Conservation (phyloP, 92 coral and sea anemone species). For the Heteractis magnifica region DNA sequence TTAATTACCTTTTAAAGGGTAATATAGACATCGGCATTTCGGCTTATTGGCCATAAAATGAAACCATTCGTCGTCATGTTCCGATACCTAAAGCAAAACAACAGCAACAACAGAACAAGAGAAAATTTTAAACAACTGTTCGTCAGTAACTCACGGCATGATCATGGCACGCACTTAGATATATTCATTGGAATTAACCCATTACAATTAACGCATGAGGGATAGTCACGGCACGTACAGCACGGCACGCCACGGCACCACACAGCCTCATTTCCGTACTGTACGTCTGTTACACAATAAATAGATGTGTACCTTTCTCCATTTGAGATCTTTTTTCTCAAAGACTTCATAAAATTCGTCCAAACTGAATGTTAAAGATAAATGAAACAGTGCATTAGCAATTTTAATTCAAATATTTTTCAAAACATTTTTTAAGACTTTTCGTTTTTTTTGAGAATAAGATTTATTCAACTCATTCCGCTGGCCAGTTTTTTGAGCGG, state of each 20-base stretch:
- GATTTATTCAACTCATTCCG: constrained; percentile 1
- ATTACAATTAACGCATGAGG: too few species aligned
- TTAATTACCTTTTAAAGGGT: constrained; percentile 52
- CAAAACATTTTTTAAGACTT: too few species aligned
- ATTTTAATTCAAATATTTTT: too few species aligned
- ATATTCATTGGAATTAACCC: too few species aligned
- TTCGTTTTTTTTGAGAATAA: too few species aligned
- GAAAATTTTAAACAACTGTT: too few species aligned
- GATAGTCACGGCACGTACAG: too few species aligned
- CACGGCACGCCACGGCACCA: too few species aligned
- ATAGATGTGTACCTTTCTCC: constrained; percentile 68
- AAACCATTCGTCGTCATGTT: constrained; percentile 67
- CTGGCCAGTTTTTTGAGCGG: too few species aligned
- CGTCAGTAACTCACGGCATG: not conserved
- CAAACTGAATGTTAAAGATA: constrained; percentile 39
- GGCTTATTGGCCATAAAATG: constrained; percentile 30
- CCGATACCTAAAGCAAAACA: constrained; percentile 46
- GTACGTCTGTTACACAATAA: not conserved
- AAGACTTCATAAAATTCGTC: constrained; percentile 78
- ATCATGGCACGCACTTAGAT: too few species aligned
- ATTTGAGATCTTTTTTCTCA: constrained; percentile 73
- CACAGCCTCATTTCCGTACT: not conserved
- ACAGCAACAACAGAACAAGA: not conserved
- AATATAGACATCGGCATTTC: constrained; percentile 47
- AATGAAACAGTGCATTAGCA: not conserved